phyloP scores from a whole-genome alignment of 2,113 vertebrate species.

The Forbesichthys agassizii region DNA sequence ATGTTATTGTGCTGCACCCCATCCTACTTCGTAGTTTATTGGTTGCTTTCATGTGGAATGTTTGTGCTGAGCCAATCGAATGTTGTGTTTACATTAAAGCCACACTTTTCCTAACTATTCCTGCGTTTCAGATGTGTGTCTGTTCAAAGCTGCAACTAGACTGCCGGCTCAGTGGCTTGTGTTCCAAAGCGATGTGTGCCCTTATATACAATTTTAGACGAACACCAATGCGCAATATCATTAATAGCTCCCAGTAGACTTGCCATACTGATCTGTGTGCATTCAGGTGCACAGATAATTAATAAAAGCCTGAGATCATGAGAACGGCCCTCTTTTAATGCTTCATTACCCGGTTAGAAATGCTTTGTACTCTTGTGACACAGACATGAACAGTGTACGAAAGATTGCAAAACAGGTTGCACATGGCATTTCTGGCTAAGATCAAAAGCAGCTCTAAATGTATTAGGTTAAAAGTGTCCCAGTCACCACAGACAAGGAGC shows the following conservation, averaged over 20 bases:
- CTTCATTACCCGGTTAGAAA: conserved; percentile 46
- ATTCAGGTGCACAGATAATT: conserved; percentile 27
- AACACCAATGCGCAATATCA: neutral
- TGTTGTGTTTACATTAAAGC: conserved; percentile 81
- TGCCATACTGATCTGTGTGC: conserved; percentile 41
- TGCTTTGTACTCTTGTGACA: conserved; percentile 51
- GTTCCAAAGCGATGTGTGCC: neutral
- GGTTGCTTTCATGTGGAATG: conserved; percentile 81
- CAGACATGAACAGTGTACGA: conserved; percentile 27
- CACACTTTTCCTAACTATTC: conserved; percentile 78
- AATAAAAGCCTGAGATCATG: conserved; percentile 54
- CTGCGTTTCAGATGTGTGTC: conserved; percentile 24
- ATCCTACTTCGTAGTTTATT: conserved; percentile 75
- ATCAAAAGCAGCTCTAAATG: conserved; percentile 60
- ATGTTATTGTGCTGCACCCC: conserved; percentile 77
- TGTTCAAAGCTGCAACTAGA: neutral
- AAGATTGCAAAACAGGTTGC: conserved; percentile 52
- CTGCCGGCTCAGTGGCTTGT: neutral
- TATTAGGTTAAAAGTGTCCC: conserved; percentile 78
- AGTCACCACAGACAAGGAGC: conserved; percentile 61
- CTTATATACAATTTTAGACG: neutral
- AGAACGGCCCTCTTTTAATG: conserved; percentile 49
- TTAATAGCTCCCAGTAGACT: conserved; percentile 10
- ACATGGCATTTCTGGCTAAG: conserved; percentile 43
- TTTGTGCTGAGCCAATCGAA: conserved; percentile 80